phyloP scores from a whole-genome alignment of 2,797 vertebrate species.

The Rhinoraja longicauda region DNA sequence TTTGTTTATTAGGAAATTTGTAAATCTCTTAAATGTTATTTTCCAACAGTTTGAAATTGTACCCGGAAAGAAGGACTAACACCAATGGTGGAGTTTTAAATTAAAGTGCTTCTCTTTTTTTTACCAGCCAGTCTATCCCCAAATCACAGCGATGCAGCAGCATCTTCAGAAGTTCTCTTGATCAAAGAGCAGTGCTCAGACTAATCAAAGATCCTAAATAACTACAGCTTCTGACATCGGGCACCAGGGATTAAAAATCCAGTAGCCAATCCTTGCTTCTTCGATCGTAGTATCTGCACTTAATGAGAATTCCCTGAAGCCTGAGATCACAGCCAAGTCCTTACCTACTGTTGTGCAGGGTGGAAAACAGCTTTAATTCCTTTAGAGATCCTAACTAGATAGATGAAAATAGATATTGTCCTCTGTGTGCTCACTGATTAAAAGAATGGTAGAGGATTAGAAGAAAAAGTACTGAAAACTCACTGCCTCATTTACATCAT shows the following conservation, averaged over 20 bases:
- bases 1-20: constrained; percentile 24
- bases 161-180: constrained; percentile 88
- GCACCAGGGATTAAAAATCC: constrained; percentile 98
- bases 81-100: constrained; percentile 56
- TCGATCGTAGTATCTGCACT: constrained; percentile 78
- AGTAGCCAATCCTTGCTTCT: constrained; percentile 87
- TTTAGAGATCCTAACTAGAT: constrained; percentile 92
- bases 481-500: constrained; percentile 73
- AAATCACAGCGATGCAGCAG: constrained; percentile 65
- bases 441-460: constrained; percentile 91
- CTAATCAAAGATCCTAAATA: constrained; percentile 99
- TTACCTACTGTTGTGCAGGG: constrained; percentile 64
- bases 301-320: constrained; percentile 97
- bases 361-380: constrained; percentile 89
- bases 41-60: constrained; percentile 40
- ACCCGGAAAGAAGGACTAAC: constrained; percentile 62
- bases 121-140: constrained; percentile 62
- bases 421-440: constrained; percentile 87
- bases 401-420: constrained; percentile 98
- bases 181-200: constrained; percentile 86
- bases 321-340: constrained; percentile 85
- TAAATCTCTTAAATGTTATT: constrained; percentile 22
- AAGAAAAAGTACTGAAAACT: constrained; percentile 59
- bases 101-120: constrained; percentile 60
- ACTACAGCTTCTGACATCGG: constrained; percentile 85